These are phyloP conservation scores for Protonemura montana DNA, from an alignment of 2,888 invertebrate species.

Conservation along the genomic window DNA sequence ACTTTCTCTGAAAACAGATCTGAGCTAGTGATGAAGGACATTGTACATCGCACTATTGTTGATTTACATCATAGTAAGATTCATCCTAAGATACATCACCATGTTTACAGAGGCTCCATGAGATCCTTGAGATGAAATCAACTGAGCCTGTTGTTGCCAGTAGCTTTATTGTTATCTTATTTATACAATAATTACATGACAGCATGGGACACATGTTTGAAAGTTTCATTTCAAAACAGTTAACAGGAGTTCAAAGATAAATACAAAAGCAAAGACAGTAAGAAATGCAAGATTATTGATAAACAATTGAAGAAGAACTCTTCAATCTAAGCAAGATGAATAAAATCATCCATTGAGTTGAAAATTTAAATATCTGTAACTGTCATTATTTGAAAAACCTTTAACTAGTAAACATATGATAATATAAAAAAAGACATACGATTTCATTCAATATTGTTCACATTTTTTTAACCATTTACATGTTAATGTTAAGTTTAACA, in stretches of 20 bases:
- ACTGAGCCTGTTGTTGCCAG: neutral
- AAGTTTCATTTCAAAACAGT: neutral
- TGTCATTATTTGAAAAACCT: neutral
- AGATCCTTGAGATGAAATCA: neutral
- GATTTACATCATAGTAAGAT: neutral
- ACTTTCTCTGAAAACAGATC: no score
- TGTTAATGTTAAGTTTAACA: no score
- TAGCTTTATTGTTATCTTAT: neutral
- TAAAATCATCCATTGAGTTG: neutral
- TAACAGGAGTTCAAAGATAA: neutral
- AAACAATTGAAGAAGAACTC: neutral
- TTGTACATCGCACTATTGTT: neutral
- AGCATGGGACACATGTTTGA: neutral
- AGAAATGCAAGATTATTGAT: neutral
- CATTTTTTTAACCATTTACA: no score
- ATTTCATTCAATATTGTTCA: no score
- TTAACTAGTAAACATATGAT: neutral
- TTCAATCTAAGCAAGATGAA: neutral
- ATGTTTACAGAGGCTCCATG: neutral
- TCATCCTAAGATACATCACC: neutral
- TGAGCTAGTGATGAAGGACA: neutral
- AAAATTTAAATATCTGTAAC: neutral
- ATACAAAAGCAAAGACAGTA: neutral
- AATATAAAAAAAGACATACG: neutral
- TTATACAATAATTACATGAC: conserved; percentile 12